Base-by-base conservation (phyloP, 2,888 invertebrate genomes). In the Toxonevra muliebris region DNA sequence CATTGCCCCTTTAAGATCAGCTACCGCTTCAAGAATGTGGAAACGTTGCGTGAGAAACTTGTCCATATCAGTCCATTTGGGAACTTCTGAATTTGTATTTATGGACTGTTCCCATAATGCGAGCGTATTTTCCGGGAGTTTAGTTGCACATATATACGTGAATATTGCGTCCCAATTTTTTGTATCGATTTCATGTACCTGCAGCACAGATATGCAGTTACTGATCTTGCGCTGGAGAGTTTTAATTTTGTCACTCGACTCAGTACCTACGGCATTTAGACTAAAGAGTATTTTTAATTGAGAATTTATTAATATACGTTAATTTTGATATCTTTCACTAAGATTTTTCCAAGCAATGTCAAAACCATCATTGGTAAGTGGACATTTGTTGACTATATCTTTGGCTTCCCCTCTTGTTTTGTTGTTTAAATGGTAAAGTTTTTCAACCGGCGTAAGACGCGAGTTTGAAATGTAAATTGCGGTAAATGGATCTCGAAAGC, bases 401-500 rank as follows among this genome's bases (percentile, higher is more conserved):
- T 19, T 43, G 1, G 60, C 64, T 55, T 64, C 64, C 5, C 60
- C 64, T 40, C 53, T 48, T 13, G 68, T 68, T 50, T 68, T 68
- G 1, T 45, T 43, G 10, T n/a, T 40, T 4, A 64, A 43, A 12
- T 67, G 67, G 15, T 40, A 67, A 5, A 66, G 13, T 30, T 66
- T 66, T 15, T 61, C 61, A 1, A 66, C 61, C 4, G 48, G 45
- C 12, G 15, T 67, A 10, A 45, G 30, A 9, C 62, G 15, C 1
- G 63, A 3, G 20, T 60, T 60, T 0, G 53, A 60, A 11, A 59
- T 15, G n/a, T 67, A 66, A 0, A 69, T 59, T 15, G 67, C 62
- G 2, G 67, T 54, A 52, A 70, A 70, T 54, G 65, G 54, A 17
- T 67, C 70, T 3, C 70, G 64, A 20, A 70, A 67, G 0, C 54